Evolutionary conservation across 2,797 vertebrate genomes (phyloP), one percentile per base, ranked within the genome.

Genomic region (Pantherophis alleghaniensis): DNA sequence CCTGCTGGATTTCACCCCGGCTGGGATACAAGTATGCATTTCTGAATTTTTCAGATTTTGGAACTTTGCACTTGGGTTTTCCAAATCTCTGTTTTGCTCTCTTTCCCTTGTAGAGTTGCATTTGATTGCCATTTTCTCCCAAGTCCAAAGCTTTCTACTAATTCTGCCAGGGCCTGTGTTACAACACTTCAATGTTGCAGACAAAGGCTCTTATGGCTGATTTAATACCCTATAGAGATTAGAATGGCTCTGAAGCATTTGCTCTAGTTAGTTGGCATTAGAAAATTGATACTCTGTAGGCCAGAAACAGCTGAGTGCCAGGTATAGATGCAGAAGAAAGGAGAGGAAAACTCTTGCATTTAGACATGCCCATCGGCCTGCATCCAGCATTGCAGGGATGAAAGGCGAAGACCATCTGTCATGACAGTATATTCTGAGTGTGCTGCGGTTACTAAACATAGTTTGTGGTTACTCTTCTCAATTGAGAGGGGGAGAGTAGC

Each of bases 401-500:
- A 90, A 91, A 90, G 37, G 22, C 93, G 55, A n/a, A 13, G 91
- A 91, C 94, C 59, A 4, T 53, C 0, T 0, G 86, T 91, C 95
- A 0, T 0, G 3, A 26, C 47, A 37, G 14, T 20, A 92, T 87
- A 92, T 87, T 66, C 61, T 0, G 1, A 0, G 0, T 11, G 86
- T 18, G 0, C 88, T 0, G 1, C 93, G 93, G 94, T 91, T 94
- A 94, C 94, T 18, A 6, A 5, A 9, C 2, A 13, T 93, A 94
- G 94, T 89, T 93, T 47, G 93, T 0, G 1, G 94, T 90, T 28
- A 0, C 20, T 60, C 92, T 96, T 94, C 94, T n/a, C 55, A 88
- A 69, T 42, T 0, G 0, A 6, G 3, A 92, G 16, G 28, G 37
- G 11, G 87, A 93, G 57, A 47, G 91, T 93, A 2, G 0, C 86